Base-by-base conservation (phyloP, 1,140 invertebrate species). In the Zaprionus taronus region DNA sequence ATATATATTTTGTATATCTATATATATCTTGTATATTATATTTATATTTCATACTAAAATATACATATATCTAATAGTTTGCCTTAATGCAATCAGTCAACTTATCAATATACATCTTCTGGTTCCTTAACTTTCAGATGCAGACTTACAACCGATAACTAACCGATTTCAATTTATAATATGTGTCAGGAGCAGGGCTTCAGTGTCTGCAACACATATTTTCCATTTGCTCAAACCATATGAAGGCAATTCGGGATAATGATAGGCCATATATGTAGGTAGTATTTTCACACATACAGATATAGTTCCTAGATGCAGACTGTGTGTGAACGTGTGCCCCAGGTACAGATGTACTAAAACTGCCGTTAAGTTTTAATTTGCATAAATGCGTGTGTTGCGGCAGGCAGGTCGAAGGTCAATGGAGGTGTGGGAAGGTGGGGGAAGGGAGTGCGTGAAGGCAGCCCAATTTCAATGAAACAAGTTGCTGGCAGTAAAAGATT, bases 291-390 rank as follows among this genome's bases (percentile, higher is more conserved):
- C 41, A 44, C 5, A n/a, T 41, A 41, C 38, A n/a, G 38, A 6
- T 41, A 6, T n/a, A 6, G 5, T n/a, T n/a, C 5, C 14, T 12
- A 41, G n/a, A n/a, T 41, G n/a, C 38, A n/a, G 38, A 41, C 15
- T n/a, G 38, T 41, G n/a, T 7, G 5, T 17, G 41, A 9, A 17
- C n/a, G n/a, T 44, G n/a, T 44, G n/a, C 7, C 6, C 7, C 12
- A 38, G 38, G 38, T n/a, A n/a, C 5, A 15, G 38, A 41, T 7
- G 6, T n/a, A 44, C 41, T 44, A 44, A 44, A 44, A 44, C 2
- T 44, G 41, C n/a, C n/a, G 41, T 44, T 44, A 44, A 44, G 41
- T 44, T 44, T 44, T 44, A 44, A 44, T 44, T 44, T 44, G 41
- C 41, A 44, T 44, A 44, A 44, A 44, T 44, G n/a, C 41, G n/a